Evolutionary conservation across 2,888 invertebrate genomes (phyloP), one percentile per base, ranked within the genome.

Genomic region (Pheosia gnoma): DNA sequence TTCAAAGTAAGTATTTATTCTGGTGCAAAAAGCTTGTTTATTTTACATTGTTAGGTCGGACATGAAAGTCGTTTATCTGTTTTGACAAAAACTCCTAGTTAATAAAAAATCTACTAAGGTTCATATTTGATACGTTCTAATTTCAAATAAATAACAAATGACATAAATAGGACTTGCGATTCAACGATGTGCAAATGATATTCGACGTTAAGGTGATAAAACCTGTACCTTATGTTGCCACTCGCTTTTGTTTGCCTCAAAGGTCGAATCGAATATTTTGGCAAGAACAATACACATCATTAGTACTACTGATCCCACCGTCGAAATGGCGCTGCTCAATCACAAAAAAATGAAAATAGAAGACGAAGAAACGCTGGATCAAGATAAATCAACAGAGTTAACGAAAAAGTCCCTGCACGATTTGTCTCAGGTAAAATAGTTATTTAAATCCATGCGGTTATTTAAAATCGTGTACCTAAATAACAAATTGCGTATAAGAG

Each of bases 221-320:
- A 39, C 49, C 51, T 57, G 58, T 66, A 53, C 60, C 62, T 66
- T 65, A 71, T 65, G 57, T 59, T 58, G 57, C 59, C 62, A 41
- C 67, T 67, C 65, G 47, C 13, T 66, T 64, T 73, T 62, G 61
- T 64, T 58, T 53, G 11, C 10, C 53, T n/a, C 11, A 41, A 70
- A 94, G 89, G 96, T 97, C 0, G 98, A 98, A 87, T 94, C 95
- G 45, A 97, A 97, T 9, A 95, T 97, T 53, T 89, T 98, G 53
- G 94, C 95, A 11, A 94, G 97, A 64, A 97, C 98, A 0, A 89
- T 96, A 61, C 96, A 97, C 79, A 96, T 98, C 59, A 92, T 98
- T 54, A 94, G 95, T 67, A 93, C 95, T 57, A 93, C 89, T 57
- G 94, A 94, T 67, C 94, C 94, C 1, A 94, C 94, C 1, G 83